Evolutionary conservation across 1,140 invertebrate species (phyloP).

Genomic region (Pogonognathellus flavescens): DNA sequence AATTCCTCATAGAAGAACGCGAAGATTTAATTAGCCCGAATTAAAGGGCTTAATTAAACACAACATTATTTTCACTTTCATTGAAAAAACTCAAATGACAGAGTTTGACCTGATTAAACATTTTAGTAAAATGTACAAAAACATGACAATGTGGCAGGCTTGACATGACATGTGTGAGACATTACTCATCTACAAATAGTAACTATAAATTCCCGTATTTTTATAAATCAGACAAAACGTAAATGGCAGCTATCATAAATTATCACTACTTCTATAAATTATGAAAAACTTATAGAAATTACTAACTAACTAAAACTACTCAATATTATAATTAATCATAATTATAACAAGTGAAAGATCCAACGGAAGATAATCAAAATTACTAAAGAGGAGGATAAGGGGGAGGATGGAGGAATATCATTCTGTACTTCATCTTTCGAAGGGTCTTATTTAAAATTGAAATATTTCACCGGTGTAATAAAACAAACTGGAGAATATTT

Average conservation of each 20-base stretch:
- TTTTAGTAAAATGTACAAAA: slow-evolving; percentile 18
- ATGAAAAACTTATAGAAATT: background rate
- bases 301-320: too few species aligned
- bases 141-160: background rate
- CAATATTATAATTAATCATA: too few species aligned
- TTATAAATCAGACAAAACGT: slow-evolving; percentile 11
- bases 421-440: too few species aligned
- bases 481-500: too few species aligned
- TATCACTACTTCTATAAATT: background rate
- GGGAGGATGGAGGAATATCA: background rate
- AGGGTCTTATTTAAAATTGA: too few species aligned
- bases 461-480: too few species aligned
- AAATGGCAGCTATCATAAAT: slow-evolving; percentile 25
- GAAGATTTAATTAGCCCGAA: background rate
- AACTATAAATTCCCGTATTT: slow-evolving; percentile 45
- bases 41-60: background rate
- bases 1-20: background rate
- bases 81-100: background rate
- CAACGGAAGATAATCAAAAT: too few species aligned
- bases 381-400: slow-evolving; percentile 10
- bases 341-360: too few species aligned
- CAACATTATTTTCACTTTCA: background rate
- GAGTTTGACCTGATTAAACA: background rate
- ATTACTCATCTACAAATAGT: slow-evolving; percentile 1
- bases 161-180: background rate